These are phyloP conservation scores for Ruditapes philippinarum DNA, from an alignment of 1,140 invertebrate genomes.

Conservation along the genomic window DNA sequence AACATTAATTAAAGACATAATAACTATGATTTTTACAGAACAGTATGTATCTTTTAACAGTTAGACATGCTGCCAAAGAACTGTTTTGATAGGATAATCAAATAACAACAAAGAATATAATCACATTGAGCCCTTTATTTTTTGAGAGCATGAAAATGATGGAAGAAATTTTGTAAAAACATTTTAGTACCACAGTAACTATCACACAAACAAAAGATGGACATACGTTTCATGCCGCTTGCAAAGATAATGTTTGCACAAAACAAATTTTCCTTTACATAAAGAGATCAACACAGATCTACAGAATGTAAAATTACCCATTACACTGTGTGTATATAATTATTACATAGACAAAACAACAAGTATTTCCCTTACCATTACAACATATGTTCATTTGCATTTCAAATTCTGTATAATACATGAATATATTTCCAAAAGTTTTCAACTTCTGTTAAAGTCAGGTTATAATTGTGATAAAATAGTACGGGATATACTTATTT, in stretches of 20 bases:
- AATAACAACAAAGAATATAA: not conserved
- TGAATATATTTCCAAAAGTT: too few species aligned
- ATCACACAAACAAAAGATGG: constrained; percentile 48
- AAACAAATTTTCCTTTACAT: not conserved
- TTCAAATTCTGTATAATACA: too few species aligned
- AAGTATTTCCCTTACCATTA: too few species aligned
- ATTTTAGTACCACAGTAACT: constrained; percentile 41
- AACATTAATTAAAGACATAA: too few species aligned
- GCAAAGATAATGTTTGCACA: not conserved
- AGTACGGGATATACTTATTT: too few species aligned
- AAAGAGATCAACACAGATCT: not conserved
- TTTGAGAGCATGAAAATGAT: constrained; percentile 45
- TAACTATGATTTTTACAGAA: too few species aligned
- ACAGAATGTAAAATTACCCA: not conserved
- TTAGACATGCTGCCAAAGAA: too few species aligned
- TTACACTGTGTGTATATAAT: not conserved
- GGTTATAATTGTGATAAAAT: too few species aligned
- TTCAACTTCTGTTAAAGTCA: too few species aligned
- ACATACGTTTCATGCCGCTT: constrained; percentile 14
- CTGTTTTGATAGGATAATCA: too few species aligned
- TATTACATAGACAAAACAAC: not conserved
- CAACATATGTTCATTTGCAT: too few species aligned
- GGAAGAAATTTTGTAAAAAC: constrained; percentile 46
- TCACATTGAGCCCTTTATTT: constrained; percentile 52
- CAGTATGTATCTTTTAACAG: too few species aligned